These are phyloP conservation scores for Philereme transversata DNA, from an alignment of 2,888 invertebrate genomes.

Conservation along the genomic window DNA sequence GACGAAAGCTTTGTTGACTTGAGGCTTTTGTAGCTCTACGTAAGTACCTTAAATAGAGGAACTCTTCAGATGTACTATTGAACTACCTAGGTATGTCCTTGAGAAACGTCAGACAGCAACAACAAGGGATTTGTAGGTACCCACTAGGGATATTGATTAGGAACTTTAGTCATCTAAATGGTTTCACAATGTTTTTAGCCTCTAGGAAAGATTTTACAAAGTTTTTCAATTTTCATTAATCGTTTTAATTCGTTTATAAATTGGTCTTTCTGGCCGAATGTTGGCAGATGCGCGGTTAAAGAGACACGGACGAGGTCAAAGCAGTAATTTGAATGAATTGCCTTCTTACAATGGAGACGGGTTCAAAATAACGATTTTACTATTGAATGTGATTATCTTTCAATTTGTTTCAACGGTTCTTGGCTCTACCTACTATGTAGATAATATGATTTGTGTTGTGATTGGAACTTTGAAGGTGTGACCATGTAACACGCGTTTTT, in stretches of 20 bases:
- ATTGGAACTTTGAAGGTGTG: neutral
- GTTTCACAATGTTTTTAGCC: constrained; percentile 15
- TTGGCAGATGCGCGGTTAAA: constrained; percentile 46
- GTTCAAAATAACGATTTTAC: constrained; percentile 22
- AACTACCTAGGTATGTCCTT: constrained; percentile 49
- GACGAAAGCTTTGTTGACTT: constrained; percentile 17
- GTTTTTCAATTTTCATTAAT: constrained; percentile 3
- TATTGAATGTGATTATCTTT: neutral
- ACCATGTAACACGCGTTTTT: constrained; percentile 3
- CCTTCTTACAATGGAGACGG: constrained; percentile 50
- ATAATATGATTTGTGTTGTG: neutral
- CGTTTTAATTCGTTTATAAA: constrained; percentile 35
- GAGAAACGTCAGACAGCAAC: constrained; percentile 37
- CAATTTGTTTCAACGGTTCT: neutral
- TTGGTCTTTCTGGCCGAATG: constrained; percentile 40
- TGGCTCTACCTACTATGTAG: too few species aligned
- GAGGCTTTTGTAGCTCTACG: constrained; percentile 6
- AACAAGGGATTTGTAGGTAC: constrained; percentile 27
- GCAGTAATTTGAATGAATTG: constrained; percentile 66
- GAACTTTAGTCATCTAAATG: constrained; percentile 35
- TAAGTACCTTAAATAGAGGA: neutral
- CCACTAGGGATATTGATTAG: constrained; percentile 37
- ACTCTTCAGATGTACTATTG: constrained; percentile 30
- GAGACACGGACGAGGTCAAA: constrained; percentile 57
- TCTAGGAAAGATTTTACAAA: constrained; percentile 18